phyloP scores from a whole-genome alignment of 2,797 vertebrate species.

The Phyllotis vaccarum region DNA sequence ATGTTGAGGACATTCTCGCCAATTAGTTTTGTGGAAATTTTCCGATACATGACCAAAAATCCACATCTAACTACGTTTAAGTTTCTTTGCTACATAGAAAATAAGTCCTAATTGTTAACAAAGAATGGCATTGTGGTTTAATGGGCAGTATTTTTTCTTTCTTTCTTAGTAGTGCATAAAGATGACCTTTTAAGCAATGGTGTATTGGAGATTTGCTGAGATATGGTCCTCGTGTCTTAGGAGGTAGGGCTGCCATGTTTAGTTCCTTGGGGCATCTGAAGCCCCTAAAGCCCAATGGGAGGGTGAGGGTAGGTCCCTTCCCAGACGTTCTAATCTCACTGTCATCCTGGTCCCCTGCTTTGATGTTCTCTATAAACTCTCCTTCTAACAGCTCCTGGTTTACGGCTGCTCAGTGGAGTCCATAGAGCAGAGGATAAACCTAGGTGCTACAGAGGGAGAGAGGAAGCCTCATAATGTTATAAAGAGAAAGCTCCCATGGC shows the following conservation, averaged over 20 bases:
- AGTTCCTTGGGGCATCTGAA: not conserved
- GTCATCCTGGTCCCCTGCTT: not conserved
- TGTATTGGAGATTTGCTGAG: not conserved
- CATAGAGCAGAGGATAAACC: slow-evolving; percentile 47
- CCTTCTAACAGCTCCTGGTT: slow-evolving; percentile 37
- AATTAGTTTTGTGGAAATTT: slow-evolving; percentile 47
- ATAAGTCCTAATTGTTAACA: slow-evolving; percentile 33
- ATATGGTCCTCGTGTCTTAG: not conserved
- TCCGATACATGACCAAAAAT: not conserved
- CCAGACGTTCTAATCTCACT: not conserved
- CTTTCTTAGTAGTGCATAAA: slow-evolving; percentile 68
- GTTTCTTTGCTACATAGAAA: slow-evolving; percentile 7
- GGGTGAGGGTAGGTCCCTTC: not conserved
- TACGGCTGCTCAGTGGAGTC: slow-evolving; percentile 51
- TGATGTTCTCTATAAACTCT: not conserved
- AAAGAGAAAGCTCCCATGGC: slow-evolving; percentile 21
- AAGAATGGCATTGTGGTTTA: slow-evolving; percentile 56
- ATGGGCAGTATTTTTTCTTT: slow-evolving; percentile 63
- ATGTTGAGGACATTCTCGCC: not conserved
- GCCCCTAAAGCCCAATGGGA: not conserved
- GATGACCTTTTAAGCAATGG: not conserved
- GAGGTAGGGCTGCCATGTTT: not conserved
- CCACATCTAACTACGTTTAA: slow-evolving; percentile 9
- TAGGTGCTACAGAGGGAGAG: not conserved
- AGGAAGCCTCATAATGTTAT: slow-evolving; percentile 13